Base-by-base conservation (phyloP, 2,888 invertebrate species). In the Acanthoscelides obtectus region DNA sequence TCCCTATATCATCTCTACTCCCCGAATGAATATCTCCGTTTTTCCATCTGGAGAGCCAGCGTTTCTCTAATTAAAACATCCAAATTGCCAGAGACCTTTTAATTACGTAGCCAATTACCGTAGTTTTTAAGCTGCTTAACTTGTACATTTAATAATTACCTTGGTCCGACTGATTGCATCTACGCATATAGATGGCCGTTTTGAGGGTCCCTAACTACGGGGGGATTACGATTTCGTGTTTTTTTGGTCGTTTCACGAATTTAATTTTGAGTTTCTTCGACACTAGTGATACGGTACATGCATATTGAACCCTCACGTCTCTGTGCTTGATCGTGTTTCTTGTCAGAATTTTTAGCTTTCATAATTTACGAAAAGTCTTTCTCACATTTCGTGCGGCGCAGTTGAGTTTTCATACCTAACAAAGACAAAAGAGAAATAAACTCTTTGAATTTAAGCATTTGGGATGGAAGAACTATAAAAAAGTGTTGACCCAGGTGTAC, bases 101-200 rank as follows among this genome's bases (percentile, higher is more conserved):
- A 81, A 81, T 81, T 81, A 81, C 78, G 74, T 69, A 78, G 75
- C 81, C 81, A 81, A 81, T 81, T 81, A 81, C 78, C 75, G 79
- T 79, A 79, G 79, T 80, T 79, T 80, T 80, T 79, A 79, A 80
- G 79, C 80, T 75, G 79, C 80, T 80, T 79, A 79, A 79, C 77
- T 80, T 80, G 80, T 80, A 79, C 79, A 78, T 79, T 79, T 79
- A 79, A 81, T 81, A 81, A 81, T 81, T 79, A 80, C 78, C 77
- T 76, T 45, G 78, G 79, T 77, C 78, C 77, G 72, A 75, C 72
- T 73, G 81, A 81, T 81, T 77, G 77, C 80, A 81, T 81, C 81
- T 80, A 75, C 77, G 80, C 81, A 80, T 81, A 81, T 79, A 81
- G 79, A 81, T 80, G 80, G 79, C 75, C 78, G 45, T 12, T 45